Conservation (phyloP, 2,797 vertebrate species). For the Lacerta viridis region DNA sequence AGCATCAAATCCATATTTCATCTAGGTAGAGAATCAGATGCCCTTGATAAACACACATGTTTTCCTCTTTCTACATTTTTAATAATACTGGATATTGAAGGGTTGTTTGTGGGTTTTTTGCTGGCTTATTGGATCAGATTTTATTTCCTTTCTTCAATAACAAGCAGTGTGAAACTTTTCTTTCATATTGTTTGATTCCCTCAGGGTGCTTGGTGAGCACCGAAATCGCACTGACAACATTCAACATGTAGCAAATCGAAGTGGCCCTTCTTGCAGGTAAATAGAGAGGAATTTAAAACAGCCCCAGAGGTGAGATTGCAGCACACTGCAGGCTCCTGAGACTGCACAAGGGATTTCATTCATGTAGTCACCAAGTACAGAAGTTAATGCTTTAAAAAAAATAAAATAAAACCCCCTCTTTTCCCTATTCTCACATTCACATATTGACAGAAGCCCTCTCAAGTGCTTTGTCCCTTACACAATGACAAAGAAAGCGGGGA, state of each 20-base stretch:
- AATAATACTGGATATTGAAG: constrained; percentile 13
- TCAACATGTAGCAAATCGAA: neutral
- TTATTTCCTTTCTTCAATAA: constrained; percentile 27
- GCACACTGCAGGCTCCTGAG: neutral
- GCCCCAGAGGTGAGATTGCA: neutral
- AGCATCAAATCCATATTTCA: constrained; percentile 11
- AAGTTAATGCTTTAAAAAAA: neutral
- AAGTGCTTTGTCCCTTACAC: neutral
- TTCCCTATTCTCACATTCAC: neutral
- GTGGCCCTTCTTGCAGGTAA: neutral
- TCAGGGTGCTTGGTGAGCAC: neutral
- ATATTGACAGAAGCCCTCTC: neutral
- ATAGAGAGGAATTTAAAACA: neutral
- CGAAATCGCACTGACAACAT: neutral
- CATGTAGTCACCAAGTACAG: neutral
- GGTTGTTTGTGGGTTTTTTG: neutral
- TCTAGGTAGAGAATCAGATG: constrained; percentile 2
- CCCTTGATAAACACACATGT: constrained; percentile 5
- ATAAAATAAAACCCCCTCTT: no score
- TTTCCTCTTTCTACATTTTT: constrained; percentile 26
- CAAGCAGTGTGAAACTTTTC: neutral
- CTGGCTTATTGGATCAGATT: neutral
- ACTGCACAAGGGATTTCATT: neutral
- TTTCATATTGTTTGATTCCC: neutral
- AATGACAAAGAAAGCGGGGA: no score